Conservation (phyloP, 2,113 vertebrate genomes). For the Petroica traversi region DNA sequence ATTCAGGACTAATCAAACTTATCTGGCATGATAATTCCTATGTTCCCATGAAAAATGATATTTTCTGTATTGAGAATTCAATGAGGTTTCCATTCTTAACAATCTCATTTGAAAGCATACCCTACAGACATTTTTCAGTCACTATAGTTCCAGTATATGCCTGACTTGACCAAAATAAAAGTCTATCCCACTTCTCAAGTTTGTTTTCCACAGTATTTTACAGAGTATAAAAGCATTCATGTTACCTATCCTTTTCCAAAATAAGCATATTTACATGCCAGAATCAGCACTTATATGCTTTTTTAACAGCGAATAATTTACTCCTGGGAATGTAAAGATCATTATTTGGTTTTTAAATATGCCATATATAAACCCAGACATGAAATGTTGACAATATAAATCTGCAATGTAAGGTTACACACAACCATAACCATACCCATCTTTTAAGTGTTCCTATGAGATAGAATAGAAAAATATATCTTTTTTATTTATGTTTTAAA, state of each 20-base stretch:
- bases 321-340: background rate
- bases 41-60: background rate
- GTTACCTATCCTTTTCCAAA: background rate
- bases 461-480: background rate
- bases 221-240: background rate
- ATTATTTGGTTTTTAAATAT: background rate
- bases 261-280: background rate
- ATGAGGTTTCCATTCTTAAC: background rate
- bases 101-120: background rate
- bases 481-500: background rate
- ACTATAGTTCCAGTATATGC: background rate
- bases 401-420: background rate
- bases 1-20: background rate
- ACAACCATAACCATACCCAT: background rate
- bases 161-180: background rate
- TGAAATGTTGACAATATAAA: background rate
- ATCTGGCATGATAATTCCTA: background rate
- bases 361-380: background rate
- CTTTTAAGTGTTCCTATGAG: background rate
- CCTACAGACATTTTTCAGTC: background rate
- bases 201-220: background rate
- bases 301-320: background rate
- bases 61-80: background rate
- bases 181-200: background rate
- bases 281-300: background rate